Evolutionary conservation across 1,140 invertebrate species (phyloP).

Genomic region (Drosophila lacertosa): DNA sequence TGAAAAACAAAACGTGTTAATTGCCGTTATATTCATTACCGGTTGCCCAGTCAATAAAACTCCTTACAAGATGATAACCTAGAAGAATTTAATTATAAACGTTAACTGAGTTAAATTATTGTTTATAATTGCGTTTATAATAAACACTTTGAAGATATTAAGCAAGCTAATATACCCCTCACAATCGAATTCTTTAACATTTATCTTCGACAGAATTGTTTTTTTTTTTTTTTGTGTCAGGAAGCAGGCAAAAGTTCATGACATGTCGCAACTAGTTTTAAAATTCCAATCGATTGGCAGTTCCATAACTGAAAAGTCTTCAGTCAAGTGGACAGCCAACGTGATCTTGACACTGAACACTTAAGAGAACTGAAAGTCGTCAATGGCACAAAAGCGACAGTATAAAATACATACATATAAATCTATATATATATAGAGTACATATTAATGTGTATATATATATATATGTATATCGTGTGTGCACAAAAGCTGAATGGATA

Average conservation of each 20-base stretch:
- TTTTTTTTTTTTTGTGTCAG: no score
- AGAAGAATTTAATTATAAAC: no score
- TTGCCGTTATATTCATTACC: background rate
- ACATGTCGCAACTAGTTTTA: constrained; percentile 11
- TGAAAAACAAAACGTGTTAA: constrained; percentile 7
- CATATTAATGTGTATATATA: background rate
- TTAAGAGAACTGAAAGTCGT: constrained; percentile 43
- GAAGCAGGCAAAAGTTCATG: background rate
- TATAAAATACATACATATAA: background rate
- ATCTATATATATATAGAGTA: background rate
- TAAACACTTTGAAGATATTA: no score
- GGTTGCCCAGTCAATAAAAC: background rate
- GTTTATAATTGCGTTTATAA: no score
- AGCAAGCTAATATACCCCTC: no score
- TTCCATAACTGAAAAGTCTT: constrained; percentile 35
- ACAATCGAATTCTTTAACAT: no score
- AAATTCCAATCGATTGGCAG: constrained; percentile 13
- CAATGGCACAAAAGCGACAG: constrained; percentile 1
- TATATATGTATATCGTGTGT: constrained; percentile 1
- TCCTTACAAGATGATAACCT: no score
- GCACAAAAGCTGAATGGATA: constrained; percentile 23
- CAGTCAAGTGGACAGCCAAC: constrained; percentile 55
- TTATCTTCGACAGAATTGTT: background rate
- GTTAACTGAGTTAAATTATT: no score
- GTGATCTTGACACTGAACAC: constrained; percentile 67